phyloP scores from a whole-genome alignment of 1,140 invertebrate species.

The Dreissena rostriformis region DNA sequence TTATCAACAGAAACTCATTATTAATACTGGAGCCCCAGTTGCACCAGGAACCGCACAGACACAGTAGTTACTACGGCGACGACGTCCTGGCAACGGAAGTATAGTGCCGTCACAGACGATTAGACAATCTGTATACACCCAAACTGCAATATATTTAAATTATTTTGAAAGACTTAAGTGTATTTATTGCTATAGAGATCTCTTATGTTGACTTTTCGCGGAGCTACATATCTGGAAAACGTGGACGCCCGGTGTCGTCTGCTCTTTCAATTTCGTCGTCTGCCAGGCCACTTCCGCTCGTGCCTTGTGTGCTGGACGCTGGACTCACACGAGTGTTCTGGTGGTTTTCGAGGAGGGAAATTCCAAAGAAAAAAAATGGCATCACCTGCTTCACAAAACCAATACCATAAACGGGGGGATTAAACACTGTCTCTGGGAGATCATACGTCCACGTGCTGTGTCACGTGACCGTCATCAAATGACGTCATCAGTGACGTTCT shows the following conservation, averaged over 20 bases:
- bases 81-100: slow-evolving; percentile 73
- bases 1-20: slow-evolving; percentile 64
- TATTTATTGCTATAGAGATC: slow-evolving; percentile 56
- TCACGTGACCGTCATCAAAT: slow-evolving; percentile 51
- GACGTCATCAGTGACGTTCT: slow-evolving; percentile 46
- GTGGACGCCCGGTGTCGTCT: slow-evolving; percentile 25
- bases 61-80: slow-evolving; percentile 62
- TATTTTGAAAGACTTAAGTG: slow-evolving; percentile 53
- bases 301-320: slow-evolving; percentile 48
- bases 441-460: slow-evolving; percentile 31
- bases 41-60: slow-evolving; percentile 54
- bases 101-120: slow-evolving; percentile 54
- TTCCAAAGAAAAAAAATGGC: slow-evolving; percentile 56
- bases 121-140: slow-evolving; percentile 38
- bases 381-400: slow-evolving; percentile 41
- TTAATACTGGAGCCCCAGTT: slow-evolving; percentile 56
- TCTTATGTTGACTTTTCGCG: slow-evolving; percentile 33
- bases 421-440: slow-evolving; percentile 58
- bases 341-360: slow-evolving; percentile 20
- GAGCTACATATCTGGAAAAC: slow-evolving; percentile 47
- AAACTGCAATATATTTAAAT: slow-evolving; percentile 60
- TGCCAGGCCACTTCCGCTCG: slow-evolving; percentile 14
- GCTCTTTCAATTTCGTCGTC: slow-evolving; percentile 28
- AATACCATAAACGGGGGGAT: slow-evolving; percentile 27
- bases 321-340: slow-evolving; percentile 1